These are phyloP conservation scores for Ariopsis seemanni DNA, from an alignment of 2,113 vertebrate species.

Conservation along the genomic window DNA sequence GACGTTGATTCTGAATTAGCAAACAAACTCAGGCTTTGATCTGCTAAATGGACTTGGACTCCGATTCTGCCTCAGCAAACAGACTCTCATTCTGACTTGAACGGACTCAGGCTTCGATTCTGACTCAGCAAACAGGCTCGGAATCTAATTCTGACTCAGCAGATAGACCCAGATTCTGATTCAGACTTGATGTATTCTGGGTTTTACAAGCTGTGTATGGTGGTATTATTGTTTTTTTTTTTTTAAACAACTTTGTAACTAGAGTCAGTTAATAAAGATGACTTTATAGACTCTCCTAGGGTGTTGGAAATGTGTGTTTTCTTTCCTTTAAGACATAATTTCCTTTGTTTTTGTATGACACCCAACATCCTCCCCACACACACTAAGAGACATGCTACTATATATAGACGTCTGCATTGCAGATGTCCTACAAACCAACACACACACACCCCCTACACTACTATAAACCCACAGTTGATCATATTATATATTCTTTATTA, in stretches of 20 bases:
- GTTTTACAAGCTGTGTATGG: background rate
- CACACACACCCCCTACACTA: slow-evolving; percentile 8
- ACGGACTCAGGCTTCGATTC: too few species aligned
- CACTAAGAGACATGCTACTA: slow-evolving; percentile 62
- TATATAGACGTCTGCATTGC: slow-evolving; percentile 82
- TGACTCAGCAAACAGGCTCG: too few species aligned
- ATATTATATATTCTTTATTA: background rate
- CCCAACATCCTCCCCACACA: slow-evolving; percentile 32
- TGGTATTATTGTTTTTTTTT: background rate
- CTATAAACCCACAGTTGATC: background rate
- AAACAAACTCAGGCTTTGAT: background rate
- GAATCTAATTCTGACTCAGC: too few species aligned
- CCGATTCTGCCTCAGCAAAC: background rate
- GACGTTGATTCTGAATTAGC: background rate
- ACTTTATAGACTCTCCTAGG: background rate
- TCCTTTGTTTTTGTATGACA: background rate
- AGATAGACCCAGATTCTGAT: background rate
- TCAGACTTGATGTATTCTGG: background rate
- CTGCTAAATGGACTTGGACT: too few species aligned
- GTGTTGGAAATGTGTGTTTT: background rate
- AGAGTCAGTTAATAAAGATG: background rate
- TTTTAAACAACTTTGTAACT: background rate
- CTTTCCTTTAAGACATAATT: background rate
- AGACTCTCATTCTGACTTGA: background rate
- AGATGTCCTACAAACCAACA: slow-evolving; percentile 71